A percentile compares a stretch with the other conserved stretches of the same genome.
Evolutionary conservation across 2,113 vertebrate species (phyloP).

Genomic region (Patagioenas fasciata): DNA sequence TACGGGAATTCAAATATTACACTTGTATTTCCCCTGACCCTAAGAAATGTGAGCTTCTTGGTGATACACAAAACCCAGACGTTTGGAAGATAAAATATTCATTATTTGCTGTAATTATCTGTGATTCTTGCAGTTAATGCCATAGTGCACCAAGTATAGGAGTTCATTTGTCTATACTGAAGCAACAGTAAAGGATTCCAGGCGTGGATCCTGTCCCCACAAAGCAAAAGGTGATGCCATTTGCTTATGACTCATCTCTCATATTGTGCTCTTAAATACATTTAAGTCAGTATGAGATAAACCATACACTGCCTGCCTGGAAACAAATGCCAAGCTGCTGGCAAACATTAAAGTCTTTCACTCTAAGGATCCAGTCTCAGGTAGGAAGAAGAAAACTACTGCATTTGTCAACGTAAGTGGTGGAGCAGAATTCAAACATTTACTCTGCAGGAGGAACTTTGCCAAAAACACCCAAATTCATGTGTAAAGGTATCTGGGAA

Average conservation of each 20-base stretch:
- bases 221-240: neutral
- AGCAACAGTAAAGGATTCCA: neutral
- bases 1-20: neutral
- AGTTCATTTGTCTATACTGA: neutral
- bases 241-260: neutral
- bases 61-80: neutral
- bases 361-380: neutral
- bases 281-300: neutral
- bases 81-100: neutral
- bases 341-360: neutral
- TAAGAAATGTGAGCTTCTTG: neutral
- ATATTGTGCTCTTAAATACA: neutral
- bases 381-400: neutral
- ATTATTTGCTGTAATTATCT: accelerated
- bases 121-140: accelerated
- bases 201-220: neutral
- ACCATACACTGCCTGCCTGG: neutral
- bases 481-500: neutral
- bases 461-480: neutral
- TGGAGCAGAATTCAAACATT: neutral
- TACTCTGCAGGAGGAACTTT: neutral
- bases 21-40: neutral
- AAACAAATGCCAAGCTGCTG: neutral
- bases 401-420: neutral
- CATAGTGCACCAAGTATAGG: accelerated